Percentiles rank a stretch among this genome's conserved stretches.
These are phyloP conservation scores for Anaspis maculata DNA, from an alignment of 2,888 invertebrate species.

Conservation along the genomic window DNA sequence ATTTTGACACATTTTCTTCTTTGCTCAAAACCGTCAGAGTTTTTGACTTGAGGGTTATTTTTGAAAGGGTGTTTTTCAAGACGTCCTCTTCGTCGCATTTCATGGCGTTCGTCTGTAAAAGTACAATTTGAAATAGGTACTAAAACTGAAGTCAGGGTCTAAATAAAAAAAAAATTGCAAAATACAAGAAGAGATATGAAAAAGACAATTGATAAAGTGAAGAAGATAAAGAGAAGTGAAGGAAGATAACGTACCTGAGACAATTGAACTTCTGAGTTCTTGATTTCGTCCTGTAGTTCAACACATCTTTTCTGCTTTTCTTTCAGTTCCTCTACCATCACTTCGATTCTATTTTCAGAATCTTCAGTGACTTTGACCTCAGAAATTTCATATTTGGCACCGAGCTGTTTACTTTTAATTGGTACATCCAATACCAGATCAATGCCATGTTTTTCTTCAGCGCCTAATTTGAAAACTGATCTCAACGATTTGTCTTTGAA, in stretches of 20 bases:
- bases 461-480: too few species aligned
- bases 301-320: slow-evolving; percentile 30
- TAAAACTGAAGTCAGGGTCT: too few species aligned
- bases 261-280: slow-evolving; percentile 18
- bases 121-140: too few species aligned
- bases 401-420: too few species aligned
- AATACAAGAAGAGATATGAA: not conserved
- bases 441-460: too few species aligned
- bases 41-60: slow-evolving; percentile 48
- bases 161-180: too few species aligned
- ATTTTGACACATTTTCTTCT: slow-evolving; percentile 50
- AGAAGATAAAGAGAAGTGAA: too few species aligned
- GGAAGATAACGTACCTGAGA: slow-evolving; percentile 17
- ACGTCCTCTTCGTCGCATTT: slow-evolving; percentile 39
- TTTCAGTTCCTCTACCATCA: slow-evolving; percentile 38
- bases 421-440: too few species aligned
- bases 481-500: too few species aligned
- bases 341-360: slow-evolving; percentile 25
- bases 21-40: slow-evolving; percentile 59
- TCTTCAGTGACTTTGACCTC: too few species aligned
- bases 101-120: slow-evolving; percentile 18
- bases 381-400: too few species aligned
- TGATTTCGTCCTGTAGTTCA: slow-evolving; percentile 21
- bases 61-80: slow-evolving; percentile 38
- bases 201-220: not conserved